Evolutionary conservation across 2,797 vertebrate genomes (phyloP).

Genomic region (Potorous gilbertii): DNA sequence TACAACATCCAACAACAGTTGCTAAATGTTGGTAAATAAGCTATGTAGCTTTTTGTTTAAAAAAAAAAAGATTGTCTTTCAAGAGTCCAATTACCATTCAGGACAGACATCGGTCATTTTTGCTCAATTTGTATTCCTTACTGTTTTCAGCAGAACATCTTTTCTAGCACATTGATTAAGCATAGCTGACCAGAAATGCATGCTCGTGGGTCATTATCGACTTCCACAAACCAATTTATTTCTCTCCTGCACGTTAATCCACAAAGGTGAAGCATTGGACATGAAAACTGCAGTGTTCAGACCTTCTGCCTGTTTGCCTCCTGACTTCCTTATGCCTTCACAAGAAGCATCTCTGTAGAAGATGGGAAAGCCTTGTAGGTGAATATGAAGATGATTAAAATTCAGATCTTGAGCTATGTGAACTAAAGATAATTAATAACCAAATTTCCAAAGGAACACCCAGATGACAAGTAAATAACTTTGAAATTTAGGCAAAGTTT

Average conservation of each 20-base stretch:
- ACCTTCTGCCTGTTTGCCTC: conserved; percentile 72
- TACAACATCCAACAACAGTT: conserved; percentile 24
- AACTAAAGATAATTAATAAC: conserved; percentile 71
- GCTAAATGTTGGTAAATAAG: background rate
- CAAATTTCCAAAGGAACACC: conserved; percentile 68
- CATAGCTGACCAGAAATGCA: conserved; percentile 72
- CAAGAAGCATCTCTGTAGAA: conserved; percentile 46
- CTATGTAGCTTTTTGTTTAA: conserved; percentile 18
- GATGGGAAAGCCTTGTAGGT: conserved; percentile 46
- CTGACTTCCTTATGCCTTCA: conserved; percentile 67
- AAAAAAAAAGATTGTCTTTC: background rate
- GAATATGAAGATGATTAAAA: conserved; percentile 76
- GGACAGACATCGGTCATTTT: background rate
- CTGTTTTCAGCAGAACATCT: conserved; percentile 72
- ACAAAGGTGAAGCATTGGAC: conserved; percentile 72
- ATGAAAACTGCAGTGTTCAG: conserved; percentile 73
- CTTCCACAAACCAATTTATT: conserved; percentile 79
- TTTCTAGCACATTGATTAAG: conserved; percentile 76
- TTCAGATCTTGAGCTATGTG: conserved; percentile 64
- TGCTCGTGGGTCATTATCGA: conserved; percentile 73
- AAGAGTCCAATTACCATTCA: background rate
- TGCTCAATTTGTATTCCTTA: conserved; percentile 53
- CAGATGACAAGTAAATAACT: conserved; percentile 68
- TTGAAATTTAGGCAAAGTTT: conserved; percentile 80
- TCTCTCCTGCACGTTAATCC: conserved; percentile 75